Conservation (phyloP, 2,113 vertebrate genomes). For the Petaurus breviceps region DNA sequence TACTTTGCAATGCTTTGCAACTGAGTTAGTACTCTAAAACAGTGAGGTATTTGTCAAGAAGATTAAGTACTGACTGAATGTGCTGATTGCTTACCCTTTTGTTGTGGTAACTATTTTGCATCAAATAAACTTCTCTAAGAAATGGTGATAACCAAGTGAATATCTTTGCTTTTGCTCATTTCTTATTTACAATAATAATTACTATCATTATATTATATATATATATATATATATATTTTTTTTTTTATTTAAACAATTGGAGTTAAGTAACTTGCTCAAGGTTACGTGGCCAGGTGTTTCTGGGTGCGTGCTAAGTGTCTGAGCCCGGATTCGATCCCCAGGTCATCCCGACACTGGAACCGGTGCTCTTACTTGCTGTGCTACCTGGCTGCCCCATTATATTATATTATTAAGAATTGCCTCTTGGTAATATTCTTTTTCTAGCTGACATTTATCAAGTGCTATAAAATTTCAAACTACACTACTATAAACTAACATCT, state of each 20-base stretch:
- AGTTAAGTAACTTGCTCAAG: too few relatives aligned
- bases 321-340: too few relatives aligned
- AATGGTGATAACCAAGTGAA: neutral
- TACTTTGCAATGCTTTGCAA: neutral
- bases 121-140: neutral
- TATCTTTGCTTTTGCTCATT: neutral
- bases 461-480: neutral
- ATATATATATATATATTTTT: too few relatives aligned
- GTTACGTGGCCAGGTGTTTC: too few relatives aligned
- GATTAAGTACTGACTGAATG: neutral
- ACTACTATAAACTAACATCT: neutral
- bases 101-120: neutral
- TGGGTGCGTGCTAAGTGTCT: too few relatives aligned
- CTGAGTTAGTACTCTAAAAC: neutral
- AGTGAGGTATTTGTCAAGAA: neutral
- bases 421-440: neutral
- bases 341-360: too few relatives aligned
- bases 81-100: neutral
- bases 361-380: too few relatives aligned
- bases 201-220: neutral
- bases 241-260: too few relatives aligned
- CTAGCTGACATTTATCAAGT: neutral
- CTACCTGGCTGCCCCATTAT: too few relatives aligned
- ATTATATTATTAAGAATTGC: neutral
- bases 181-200: neutral